These are phyloP conservation scores for Onychomys torridus DNA, from an alignment of 2,797 vertebrate species.

Conservation along the genomic window DNA sequence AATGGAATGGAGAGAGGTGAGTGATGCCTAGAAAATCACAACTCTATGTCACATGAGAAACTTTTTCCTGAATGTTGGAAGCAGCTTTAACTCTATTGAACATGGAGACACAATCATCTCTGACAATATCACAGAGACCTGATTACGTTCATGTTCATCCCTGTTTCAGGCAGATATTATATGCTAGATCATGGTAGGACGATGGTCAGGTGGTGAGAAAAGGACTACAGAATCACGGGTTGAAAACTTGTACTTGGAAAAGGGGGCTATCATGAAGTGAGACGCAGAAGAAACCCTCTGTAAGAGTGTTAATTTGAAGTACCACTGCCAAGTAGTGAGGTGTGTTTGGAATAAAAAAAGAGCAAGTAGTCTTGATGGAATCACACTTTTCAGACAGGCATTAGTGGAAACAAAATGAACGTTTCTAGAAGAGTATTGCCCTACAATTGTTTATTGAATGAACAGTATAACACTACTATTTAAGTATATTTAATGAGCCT, in stretches of 20 bases:
- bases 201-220: not conserved
- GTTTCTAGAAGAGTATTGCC: not conserved
- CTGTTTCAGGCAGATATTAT: not conserved
- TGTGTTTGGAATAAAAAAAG: not conserved
- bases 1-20: not conserved
- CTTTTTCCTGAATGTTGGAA: not conserved
- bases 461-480: not conserved
- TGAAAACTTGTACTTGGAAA: not conserved
- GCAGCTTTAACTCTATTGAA: not conserved
- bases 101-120: not conserved
- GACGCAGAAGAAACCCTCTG: not conserved
- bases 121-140: not conserved
- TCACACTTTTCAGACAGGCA: too few relatives aligned
- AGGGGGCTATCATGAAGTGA: not conserved
- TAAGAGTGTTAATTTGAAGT: not conserved
- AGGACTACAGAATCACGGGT: rapidly evolving
- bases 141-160: not conserved
- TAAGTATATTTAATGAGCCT: not conserved
- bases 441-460: not conserved
- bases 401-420: not conserved
- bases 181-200: not conserved
- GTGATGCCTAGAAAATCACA: not conserved
- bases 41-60: not conserved
- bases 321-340: not conserved
- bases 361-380: not conserved